phyloP scores from a whole-genome alignment of 2,113 vertebrate genomes.

The Axis porcinus region DNA sequence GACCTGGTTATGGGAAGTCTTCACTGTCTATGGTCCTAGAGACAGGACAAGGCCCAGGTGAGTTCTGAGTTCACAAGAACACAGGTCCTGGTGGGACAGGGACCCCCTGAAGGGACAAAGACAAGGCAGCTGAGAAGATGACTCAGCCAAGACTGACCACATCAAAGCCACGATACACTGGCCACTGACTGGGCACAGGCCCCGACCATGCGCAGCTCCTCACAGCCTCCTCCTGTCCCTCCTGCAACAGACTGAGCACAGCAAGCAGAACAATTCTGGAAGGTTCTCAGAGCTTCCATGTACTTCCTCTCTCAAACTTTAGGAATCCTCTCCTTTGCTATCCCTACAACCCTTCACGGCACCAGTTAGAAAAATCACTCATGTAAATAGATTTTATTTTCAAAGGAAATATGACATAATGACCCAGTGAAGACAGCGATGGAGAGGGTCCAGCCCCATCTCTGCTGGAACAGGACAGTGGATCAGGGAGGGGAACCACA shows the following conservation, averaged over 20 bases:
- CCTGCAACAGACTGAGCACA: background rate
- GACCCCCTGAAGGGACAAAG: background rate
- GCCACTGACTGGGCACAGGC: background rate
- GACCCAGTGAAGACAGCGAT: background rate
- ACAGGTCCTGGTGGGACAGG: background rate
- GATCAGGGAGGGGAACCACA: background rate
- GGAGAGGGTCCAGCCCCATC: background rate
- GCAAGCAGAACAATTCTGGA: background rate
- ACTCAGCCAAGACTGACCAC: background rate
- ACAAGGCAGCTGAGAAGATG: background rate
- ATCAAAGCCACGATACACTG: background rate
- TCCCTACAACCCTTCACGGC: background rate
- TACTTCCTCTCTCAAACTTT: background rate
- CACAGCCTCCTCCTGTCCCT: background rate
- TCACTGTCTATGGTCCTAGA: background rate
- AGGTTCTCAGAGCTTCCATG: background rate
- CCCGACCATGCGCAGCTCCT: accelerated
- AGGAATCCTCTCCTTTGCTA: background rate
- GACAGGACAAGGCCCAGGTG: background rate
- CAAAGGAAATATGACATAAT: background rate
- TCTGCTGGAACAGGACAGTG: background rate
- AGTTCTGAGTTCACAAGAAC: background rate
- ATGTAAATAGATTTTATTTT: background rate
- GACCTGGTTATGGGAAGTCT: background rate
- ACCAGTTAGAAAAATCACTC: background rate